Percentiles rank a stretch among this genome's conserved stretches.
Conservation (phyloP, 2,797 vertebrate species). For the Gallinago solitaria region DNA sequence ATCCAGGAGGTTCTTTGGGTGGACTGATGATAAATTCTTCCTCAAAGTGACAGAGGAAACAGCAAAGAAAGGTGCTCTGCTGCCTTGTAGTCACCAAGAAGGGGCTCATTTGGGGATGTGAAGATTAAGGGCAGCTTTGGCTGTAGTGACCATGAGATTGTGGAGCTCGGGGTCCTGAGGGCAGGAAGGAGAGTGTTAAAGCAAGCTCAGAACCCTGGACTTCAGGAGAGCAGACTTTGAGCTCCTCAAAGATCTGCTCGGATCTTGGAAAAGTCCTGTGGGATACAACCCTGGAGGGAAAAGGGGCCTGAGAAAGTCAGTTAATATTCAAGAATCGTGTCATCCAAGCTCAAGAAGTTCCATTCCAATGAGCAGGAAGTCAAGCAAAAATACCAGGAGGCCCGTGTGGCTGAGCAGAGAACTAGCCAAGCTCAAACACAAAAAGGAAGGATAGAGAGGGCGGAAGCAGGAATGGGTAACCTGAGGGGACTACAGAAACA, state of each 20-base stretch:
- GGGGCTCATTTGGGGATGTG: neutral
- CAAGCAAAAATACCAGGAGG: neutral
- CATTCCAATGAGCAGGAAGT: neutral
- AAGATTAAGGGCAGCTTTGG: neutral
- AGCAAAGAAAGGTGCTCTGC: neutral
- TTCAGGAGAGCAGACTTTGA: neutral
- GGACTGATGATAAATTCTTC: neutral
- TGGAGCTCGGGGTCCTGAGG: neutral
- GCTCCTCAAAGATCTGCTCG: neutral
- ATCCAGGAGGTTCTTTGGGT: neutral
- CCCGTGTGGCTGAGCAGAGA: neutral
- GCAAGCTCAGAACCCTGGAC: neutral
- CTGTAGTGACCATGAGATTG: neutral
- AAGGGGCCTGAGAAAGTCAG: neutral
- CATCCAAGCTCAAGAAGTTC: neutral
- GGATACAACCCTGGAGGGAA: neutral
- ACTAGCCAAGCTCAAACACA: neutral
- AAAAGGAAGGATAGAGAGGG: neutral
- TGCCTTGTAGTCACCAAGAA: neutral
- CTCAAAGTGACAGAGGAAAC: neutral
- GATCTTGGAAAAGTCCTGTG: neutral
- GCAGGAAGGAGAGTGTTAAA: neutral
- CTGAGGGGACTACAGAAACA: neutral
- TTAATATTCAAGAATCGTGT: neutral
- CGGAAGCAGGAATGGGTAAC: neutral